Evolutionary conservation across 2,888 invertebrate species (phyloP), one percentile per base, ranked within the genome.

Genomic region (Chymomyza amoena): DNA sequence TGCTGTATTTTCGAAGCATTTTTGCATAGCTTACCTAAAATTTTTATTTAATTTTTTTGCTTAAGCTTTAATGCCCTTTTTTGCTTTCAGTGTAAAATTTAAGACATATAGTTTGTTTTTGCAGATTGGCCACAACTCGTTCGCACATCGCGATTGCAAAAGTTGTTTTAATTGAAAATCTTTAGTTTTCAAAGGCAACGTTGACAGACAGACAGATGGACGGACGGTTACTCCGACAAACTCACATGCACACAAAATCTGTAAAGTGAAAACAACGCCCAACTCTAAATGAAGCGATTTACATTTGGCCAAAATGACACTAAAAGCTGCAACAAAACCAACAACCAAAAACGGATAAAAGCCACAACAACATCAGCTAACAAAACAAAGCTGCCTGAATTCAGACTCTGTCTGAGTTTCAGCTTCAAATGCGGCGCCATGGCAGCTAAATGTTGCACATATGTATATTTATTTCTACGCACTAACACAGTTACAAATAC

Each of bases 161-260:
- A 87, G 77, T 85, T 82, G 73, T 87, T 88, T 88, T 85, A 85
- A 88, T 88, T 87, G 85, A 81, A 85, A 85, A 87, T 88, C 89
- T 79, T 84, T 81, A 77, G 85, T 75, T 72, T 69, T 75, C 68
- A 73, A 66, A 70, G 61, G 71, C 65, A 69, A 70, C 67, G 68
- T 70, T 71, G 64, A 70, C 70, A 72, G 70, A 70, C 64, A 67
- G 9, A 25, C 4, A 32, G 32, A 32, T 32, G 28, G 28, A 28
- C 28, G 6, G 28, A 28, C 28, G 28, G 6, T 4, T 28, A 1
- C 32, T 32, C 32, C 6, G 32, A 52, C 50, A 39, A 13, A 50
- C 39, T 51, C 9, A 50, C 25, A 54, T 13, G n/a, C 51, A 66
- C 52, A 56, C 28, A 54, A 36, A 9, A 25, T n/a, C 32, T 18